Conservation (phyloP, 2,888 invertebrate species). For the Eupithecia pulchellata region DNA sequence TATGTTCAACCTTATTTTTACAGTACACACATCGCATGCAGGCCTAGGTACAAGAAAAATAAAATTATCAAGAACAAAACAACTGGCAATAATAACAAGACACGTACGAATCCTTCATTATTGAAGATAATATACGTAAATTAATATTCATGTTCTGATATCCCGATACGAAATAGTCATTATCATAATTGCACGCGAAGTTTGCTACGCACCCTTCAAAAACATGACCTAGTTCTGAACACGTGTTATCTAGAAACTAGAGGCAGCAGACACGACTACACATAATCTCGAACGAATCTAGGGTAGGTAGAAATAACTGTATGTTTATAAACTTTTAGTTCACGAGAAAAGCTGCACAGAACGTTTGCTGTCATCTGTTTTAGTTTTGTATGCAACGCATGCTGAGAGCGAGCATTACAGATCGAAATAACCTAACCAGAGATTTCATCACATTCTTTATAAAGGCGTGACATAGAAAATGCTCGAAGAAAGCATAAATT, state of each 20-base stretch:
- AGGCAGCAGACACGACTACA: neutral
- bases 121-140: slow-evolving; percentile 29
- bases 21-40: neutral
- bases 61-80: slow-evolving; percentile 16
- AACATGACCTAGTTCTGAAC: slow-evolving; percentile 26
- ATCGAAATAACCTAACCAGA: neutral
- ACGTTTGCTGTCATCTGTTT: neutral
- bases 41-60: neutral
- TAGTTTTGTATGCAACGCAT: neutral
- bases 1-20: neutral
- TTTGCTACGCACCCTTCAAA: slow-evolving; percentile 37
- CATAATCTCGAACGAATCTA: neutral
- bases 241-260: slow-evolving; percentile 5
- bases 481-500: neutral
- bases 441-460: neutral
- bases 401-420: neutral
- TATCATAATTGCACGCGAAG: slow-evolving; percentile 39
- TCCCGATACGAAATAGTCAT: slow-evolving; percentile 39
- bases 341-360: neutral
- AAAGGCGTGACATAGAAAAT: neutral
- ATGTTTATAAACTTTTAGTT: neutral
- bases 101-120: slow-evolving; percentile 24
- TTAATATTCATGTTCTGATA: slow-evolving; percentile 42
- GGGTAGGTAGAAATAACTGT: neutral
- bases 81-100: slow-evolving; percentile 19